Evolutionary conservation across 2,113 vertebrate genomes (phyloP).

Genomic region (Indicator indicator): DNA sequence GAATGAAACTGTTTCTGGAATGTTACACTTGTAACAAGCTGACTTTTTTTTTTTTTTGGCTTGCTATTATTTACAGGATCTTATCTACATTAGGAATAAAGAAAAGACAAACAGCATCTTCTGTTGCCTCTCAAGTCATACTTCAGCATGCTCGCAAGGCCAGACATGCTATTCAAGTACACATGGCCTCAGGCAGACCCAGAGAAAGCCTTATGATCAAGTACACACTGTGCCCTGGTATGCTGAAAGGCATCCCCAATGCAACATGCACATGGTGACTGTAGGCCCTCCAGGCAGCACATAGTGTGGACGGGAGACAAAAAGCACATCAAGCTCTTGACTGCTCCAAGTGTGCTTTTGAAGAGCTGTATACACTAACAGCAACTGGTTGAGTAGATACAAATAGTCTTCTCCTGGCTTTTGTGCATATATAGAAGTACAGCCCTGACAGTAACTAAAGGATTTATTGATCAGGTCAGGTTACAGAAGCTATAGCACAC

Average conservation of each 20-base stretch:
- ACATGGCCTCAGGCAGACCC: neutral
- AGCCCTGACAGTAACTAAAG: neutral
- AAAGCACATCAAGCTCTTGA: neutral
- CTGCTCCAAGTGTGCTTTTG: neutral
- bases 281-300: neutral
- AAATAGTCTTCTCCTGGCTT: neutral
- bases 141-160: neutral
- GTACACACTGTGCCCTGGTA: neutral
- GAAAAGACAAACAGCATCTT: neutral
- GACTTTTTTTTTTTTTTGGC: neutral
- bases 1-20: neutral
- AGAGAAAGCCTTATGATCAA: neutral
- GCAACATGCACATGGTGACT: accelerated
- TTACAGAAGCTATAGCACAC: neutral
- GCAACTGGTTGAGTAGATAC: neutral
- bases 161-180: neutral
- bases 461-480: neutral
- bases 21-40: neutral
- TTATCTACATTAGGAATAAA: neutral
- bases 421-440: neutral
- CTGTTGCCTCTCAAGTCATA: neutral
- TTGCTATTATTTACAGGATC: neutral
- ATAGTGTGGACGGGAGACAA: neutral
- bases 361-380: neutral
- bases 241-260: neutral